Evolutionary conservation across 2,113 vertebrate species (phyloP).

Genomic region (Bos indicus): DNA sequence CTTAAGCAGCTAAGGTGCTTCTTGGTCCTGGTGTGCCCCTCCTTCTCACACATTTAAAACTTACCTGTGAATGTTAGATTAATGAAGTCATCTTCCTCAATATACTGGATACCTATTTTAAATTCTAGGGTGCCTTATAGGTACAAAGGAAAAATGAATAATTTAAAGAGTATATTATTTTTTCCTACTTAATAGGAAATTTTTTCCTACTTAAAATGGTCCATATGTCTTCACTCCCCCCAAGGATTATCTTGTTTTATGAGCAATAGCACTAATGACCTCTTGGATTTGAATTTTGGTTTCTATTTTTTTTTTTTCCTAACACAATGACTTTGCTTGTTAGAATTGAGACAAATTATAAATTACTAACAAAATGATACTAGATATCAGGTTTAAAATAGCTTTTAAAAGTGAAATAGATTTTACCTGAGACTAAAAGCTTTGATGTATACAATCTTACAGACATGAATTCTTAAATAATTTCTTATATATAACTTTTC

Average conservation of each 20-base stretch:
- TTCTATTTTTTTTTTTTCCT: neutral
- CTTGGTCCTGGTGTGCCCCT: neutral
- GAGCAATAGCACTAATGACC: neutral
- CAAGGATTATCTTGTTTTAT: neutral
- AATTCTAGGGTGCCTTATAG: neutral
- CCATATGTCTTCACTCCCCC: neutral
- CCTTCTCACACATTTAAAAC: neutral
- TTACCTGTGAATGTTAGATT: neutral
- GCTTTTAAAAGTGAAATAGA: neutral
- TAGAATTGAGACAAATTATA: neutral
- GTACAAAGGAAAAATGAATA: neutral
- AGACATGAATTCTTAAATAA: constrained; percentile 4
- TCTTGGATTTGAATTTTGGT: neutral
- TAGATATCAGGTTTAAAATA: neutral
- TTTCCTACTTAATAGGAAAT: neutral
- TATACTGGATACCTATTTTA: neutral
- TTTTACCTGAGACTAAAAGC: neutral
- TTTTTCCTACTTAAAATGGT: neutral
- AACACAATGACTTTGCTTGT: neutral
- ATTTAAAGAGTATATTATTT: neutral
- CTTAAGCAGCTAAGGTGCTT: neutral
- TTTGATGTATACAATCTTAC: neutral
- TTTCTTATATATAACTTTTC: neutral
- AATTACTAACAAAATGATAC: neutral
- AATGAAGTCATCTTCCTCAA: neutral